These are phyloP conservation scores for Pipra filicauda DNA, from an alignment of 2,113 vertebrate genomes.

Conservation along the genomic window DNA sequence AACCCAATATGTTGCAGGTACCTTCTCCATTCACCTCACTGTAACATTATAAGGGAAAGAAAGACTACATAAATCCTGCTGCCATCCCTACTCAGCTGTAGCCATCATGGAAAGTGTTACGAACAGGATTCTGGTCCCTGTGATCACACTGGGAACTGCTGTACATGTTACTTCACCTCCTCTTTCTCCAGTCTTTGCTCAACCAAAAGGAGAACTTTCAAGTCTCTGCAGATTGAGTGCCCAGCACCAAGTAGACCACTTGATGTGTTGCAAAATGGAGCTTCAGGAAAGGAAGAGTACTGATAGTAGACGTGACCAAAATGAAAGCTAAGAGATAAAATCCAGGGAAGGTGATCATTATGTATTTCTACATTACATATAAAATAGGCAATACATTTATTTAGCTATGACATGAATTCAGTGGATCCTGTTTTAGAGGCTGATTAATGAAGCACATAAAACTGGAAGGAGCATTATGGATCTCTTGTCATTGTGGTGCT, in stretches of 20 bases:
- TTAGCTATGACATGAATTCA: not conserved
- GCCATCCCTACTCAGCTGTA: not conserved
- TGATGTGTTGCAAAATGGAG: not conserved
- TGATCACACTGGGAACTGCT: not conserved
- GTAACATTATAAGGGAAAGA: fast-evolving
- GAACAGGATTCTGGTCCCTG: not conserved
- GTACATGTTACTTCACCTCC: not conserved
- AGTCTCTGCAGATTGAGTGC: not conserved
- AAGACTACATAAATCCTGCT: not conserved
- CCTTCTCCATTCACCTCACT: not conserved
- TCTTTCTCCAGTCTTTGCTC: not conserved
- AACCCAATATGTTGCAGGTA: not conserved
- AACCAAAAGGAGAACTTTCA: not conserved
- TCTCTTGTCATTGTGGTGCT: not conserved
- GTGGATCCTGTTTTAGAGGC: not conserved
- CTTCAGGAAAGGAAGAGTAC: not conserved
- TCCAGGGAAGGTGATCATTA: not conserved
- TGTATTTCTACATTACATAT: not conserved
- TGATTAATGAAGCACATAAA: not conserved
- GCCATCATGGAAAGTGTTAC: fast-evolving
- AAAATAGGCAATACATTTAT: not conserved
- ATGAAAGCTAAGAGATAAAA: not conserved
- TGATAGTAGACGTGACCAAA: not conserved
- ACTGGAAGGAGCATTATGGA: not conserved
- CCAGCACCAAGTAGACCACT: not conserved